Evolutionary conservation across 2,113 vertebrate species (phyloP).

Genomic region (Haemorhous mexicanus): DNA sequence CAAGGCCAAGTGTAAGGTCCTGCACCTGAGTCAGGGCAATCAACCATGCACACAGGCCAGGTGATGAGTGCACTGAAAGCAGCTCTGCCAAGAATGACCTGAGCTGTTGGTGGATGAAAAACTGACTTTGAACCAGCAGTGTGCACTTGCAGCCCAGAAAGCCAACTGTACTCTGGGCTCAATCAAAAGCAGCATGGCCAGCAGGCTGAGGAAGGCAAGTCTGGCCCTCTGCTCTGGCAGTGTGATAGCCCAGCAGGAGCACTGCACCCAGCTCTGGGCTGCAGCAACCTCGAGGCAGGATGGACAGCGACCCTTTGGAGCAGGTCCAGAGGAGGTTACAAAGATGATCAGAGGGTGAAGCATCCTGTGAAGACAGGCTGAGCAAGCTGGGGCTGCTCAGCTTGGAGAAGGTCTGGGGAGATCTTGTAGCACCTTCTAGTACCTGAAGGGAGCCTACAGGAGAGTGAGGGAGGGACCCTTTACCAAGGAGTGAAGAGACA

Average conservation of each 20-base stretch:
- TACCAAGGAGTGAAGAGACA: not conserved
- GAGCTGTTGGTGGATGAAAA: not conserved
- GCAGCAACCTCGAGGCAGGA: not conserved
- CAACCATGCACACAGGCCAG: not conserved
- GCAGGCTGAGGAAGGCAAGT: not conserved
- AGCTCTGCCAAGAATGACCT: not conserved
- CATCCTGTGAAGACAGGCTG: not conserved
- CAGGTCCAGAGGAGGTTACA: not conserved
- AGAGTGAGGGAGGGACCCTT: not conserved
- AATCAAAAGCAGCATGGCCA: not conserved
- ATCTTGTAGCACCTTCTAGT: not conserved
- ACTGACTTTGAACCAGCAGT: not conserved
- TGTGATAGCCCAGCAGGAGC: not conserved
- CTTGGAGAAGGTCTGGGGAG: not conserved
- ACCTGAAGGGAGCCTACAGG: not conserved
- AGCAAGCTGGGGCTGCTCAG: not conserved
- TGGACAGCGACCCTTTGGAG: not conserved
- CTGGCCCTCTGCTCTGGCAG: not conserved
- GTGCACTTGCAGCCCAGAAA: not conserved
- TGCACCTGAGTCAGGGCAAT: not conserved
- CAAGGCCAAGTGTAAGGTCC: not conserved
- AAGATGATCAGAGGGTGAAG: not conserved
- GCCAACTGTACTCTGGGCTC: not conserved
- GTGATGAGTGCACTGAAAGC: fast-evolving
- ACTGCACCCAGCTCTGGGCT: not conserved